Evolutionary conservation across 2,888 invertebrate genomes (phyloP), one percentile per base, ranked within the genome.

Genomic region (Ophion ellenae): DNA sequence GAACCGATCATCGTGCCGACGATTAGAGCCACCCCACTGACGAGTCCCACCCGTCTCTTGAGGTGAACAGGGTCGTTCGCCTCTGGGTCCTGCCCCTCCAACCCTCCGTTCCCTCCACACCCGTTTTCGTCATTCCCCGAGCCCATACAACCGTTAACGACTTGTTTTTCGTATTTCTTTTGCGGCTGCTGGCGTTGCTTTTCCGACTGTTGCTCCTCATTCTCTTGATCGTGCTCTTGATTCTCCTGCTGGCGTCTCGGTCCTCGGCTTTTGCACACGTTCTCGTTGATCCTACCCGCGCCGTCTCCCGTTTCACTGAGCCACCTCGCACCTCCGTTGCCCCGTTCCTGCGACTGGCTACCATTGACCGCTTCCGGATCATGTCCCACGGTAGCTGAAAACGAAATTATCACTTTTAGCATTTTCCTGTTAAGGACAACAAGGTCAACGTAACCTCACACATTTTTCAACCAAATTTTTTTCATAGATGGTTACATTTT

Each of bases 1-100:
- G 99, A 99, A 94, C 98, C 99, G 94, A 99, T 99, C 99, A 99
- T 99, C 90, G 99, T 99, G 93, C 99, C 99, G 92, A 99, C 98
- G 95, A 99, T 99, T 97, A 99, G 96, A 97, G 98, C 98, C 96
- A 98, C 98, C 97, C 99, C 99, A 97, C 98, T 98, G 97, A 98
- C 95, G 97, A 99, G 98, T 96, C 99, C 98, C 97, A 99, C 97
- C 97, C 98, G 97, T 97, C 98, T 98, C 98, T 98, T 97, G 98
- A 98, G 98, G 98, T 98, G 97, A 98, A 98, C 96, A 98, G 97
- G 95, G 98, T 98, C 97, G 97, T 98, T 97, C 98, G 96, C 95
- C 97, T 97, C 96, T 98, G 98, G 95, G 97, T 96, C 97, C 97
- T 97, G 95, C 97, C 98, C 97, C 98, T 97, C 97, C 97, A 97